These are phyloP conservation scores for Ciconia maguari DNA, from an alignment of 2,113 vertebrate species.

Conservation along the genomic window DNA sequence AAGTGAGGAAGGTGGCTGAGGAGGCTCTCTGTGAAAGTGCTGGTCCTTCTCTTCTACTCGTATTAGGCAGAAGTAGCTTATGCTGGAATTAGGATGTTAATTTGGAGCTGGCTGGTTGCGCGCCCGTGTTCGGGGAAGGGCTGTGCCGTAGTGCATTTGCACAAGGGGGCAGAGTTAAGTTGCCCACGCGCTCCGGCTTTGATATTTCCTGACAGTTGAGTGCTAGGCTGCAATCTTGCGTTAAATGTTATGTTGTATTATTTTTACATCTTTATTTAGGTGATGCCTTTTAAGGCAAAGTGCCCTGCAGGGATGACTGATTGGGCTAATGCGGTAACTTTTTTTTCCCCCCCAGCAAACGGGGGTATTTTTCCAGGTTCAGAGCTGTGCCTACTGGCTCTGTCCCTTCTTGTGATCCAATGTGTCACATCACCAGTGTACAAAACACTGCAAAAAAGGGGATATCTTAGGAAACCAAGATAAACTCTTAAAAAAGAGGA, in stretches of 20 bases:
- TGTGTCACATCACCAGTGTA: not conserved
- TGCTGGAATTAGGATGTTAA: not conserved
- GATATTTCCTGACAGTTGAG: constrained; percentile 43
- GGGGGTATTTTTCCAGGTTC: rapidly evolving
- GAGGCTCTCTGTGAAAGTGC: not conserved
- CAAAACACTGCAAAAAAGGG: not conserved
- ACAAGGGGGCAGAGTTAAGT: constrained; percentile 58
- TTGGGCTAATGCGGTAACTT: not conserved
- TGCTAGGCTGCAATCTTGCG: constrained; percentile 25
- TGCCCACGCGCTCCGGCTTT: not conserved
- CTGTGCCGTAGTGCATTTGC: constrained; percentile 4
- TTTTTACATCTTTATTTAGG: constrained; percentile 36
- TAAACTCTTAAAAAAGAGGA: not conserved
- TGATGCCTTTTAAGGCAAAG: constrained; percentile 34
- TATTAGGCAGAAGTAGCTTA: not conserved
- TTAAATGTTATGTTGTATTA: constrained; percentile 5
- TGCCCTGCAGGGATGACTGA: not conserved
- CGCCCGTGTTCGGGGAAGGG: not conserved
- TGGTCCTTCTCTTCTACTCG: not conserved
- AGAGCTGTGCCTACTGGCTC: not conserved
- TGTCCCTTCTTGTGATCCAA: not conserved
- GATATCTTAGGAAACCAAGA: not conserved
- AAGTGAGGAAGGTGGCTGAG: not conserved
- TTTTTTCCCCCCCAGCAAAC: not conserved
- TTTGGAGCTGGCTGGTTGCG: not conserved